Conservation (phyloP, 2,113 vertebrate species). For the Lepisosteus osseus region DNA sequence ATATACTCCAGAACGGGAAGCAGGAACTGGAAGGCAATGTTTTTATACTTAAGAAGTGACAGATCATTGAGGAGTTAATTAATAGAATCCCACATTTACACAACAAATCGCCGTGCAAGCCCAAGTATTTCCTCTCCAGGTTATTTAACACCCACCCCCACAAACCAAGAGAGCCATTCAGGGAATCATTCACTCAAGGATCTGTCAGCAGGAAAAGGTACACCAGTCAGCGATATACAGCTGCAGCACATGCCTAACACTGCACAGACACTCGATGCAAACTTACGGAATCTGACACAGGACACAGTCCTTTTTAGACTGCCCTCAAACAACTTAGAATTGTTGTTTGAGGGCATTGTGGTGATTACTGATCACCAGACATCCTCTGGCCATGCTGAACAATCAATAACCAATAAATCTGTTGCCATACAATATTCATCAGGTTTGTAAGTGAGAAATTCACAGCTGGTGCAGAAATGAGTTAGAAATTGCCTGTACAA, state of each 20-base stretch:
- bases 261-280: background rate
- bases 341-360: no score
- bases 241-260: background rate
- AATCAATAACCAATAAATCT: no score
- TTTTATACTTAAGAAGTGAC: background rate
- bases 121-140: slow-evolving; percentile 11
- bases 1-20: no score
- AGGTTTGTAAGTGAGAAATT: no score
- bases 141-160: slow-evolving; percentile 6
- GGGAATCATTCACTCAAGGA: slow-evolving; percentile 9
- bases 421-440: no score
- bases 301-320: no score
- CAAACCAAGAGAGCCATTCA: background rate
- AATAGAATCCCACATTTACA: slow-evolving; percentile 1
- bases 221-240: background rate
- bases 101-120: background rate
- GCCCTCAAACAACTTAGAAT: no score
- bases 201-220: slow-evolving; percentile 10
- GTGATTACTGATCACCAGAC: no score
- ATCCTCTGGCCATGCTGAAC: no score
- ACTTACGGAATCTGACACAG: no score
- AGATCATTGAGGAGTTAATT: slow-evolving; percentile 2
- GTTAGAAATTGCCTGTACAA: no score
- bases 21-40: background rate
- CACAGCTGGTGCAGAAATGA: no score